phyloP scores from a whole-genome alignment of 2,797 vertebrate genomes.

The Steatocranus sp. region DNA sequence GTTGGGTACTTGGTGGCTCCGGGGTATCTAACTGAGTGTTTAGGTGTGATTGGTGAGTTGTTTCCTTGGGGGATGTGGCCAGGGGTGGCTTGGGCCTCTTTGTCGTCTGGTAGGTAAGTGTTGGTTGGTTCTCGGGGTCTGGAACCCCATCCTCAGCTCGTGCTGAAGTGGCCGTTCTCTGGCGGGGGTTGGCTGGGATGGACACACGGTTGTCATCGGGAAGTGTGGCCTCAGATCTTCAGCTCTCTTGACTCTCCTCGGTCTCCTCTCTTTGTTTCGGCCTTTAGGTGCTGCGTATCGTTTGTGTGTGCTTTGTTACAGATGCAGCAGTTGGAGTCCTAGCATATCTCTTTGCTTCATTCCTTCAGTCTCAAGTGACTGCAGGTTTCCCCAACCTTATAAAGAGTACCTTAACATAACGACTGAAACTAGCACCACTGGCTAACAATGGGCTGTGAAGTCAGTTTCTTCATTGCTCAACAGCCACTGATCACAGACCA shows the following conservation, averaged over 20 bases:
- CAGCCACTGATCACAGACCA: not conserved
- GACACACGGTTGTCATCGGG: not conserved
- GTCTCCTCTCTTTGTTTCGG: not conserved
- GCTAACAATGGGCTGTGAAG: not conserved
- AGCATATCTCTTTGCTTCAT: not conserved
- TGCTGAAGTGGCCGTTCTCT: accelerated
- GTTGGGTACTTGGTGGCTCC: not conserved
- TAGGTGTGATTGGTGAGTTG: not conserved
- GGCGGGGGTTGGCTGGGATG: not conserved
- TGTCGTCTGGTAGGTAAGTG: not conserved
- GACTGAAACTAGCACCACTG: not conserved
- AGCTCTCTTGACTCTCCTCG: accelerated
- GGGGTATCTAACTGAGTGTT: not conserved
- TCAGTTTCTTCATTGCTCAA: not conserved
- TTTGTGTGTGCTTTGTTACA: not conserved
- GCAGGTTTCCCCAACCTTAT: not conserved
- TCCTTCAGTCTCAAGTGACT: accelerated
- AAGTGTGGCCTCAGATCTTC: not conserved
- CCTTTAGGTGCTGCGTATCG: accelerated
- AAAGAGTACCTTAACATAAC: not conserved
- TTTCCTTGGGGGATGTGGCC: not conserved
- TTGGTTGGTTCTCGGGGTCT: not conserved
- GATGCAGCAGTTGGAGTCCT: not conserved
- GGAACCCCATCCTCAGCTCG: accelerated
- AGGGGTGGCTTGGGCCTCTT: not conserved